A percentile compares a stretch with the other conserved stretches of the same genome.
These are phyloP conservation scores for Rhyzopertha dominica DNA, from an alignment of 1,140 invertebrate genomes.

Conservation along the genomic window DNA sequence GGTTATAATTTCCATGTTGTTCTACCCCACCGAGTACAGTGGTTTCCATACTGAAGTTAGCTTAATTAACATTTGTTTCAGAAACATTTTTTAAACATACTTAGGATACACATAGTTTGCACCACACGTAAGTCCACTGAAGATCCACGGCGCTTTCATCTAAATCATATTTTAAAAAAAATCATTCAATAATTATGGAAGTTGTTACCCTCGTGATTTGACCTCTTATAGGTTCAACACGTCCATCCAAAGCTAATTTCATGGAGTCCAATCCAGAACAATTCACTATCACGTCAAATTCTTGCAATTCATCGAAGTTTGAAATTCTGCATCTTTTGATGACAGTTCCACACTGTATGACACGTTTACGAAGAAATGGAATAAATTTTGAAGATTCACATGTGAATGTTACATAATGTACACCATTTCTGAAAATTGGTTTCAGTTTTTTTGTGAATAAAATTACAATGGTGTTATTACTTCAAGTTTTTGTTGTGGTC, in stretches of 20 bases:
- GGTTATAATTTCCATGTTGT: constrained; percentile 61
- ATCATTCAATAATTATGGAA: too few relatives aligned
- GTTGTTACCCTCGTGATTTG: constrained; percentile 62
- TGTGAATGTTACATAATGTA: constrained; percentile 60
- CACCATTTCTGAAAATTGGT: too few relatives aligned
- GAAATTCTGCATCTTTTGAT: constrained; percentile 51
- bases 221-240: constrained; percentile 60
- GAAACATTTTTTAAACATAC: too few relatives aligned
- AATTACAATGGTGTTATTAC: too few relatives aligned
- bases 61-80: constrained; percentile 63
- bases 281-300: constrained; percentile 66
- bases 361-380: constrained; percentile 57
- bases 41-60: constrained; percentile 64
- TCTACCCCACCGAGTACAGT: constrained; percentile 71
- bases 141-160: constrained; percentile 54
- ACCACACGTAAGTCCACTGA: constrained; percentile 53
- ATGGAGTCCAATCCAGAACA: constrained; percentile 63
- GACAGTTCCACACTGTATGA: constrained; percentile 52
- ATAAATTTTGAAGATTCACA: constrained; percentile 56
- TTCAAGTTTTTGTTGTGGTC: constrained; percentile 48
- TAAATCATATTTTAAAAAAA: too few relatives aligned
- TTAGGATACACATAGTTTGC: too few relatives aligned
- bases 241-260: constrained; percentile 53
- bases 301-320: constrained; percentile 49
- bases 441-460: too few relatives aligned